Evolutionary conservation across 2,113 vertebrate genomes (phyloP).

Genomic region (Mirounga angustirostris): DNA sequence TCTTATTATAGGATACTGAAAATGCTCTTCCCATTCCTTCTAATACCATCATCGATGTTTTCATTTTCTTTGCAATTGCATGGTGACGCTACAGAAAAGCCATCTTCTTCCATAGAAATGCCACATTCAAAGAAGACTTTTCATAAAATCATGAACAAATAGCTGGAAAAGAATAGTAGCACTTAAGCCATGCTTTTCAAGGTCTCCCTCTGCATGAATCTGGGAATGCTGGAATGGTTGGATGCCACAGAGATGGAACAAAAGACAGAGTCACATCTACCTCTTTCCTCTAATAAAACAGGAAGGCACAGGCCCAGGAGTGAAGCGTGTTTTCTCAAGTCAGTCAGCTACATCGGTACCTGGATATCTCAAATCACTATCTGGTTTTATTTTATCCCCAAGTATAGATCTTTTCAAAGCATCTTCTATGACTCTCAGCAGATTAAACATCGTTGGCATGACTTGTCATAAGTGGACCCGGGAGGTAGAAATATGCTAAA

Average conservation of each 20-base stretch:
- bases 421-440: no score
- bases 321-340: not conserved
- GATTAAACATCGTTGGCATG: not conserved
- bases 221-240: not conserved
- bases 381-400: not conserved
- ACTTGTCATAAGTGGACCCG: not conserved
- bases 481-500: not conserved
- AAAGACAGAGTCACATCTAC: no score
- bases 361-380: not conserved
- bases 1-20: not conserved
- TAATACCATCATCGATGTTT: not conserved
- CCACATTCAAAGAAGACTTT: not conserved
- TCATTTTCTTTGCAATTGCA: not conserved
- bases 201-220: fast-evolving
- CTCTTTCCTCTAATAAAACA: not conserved
- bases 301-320: fast-evolving
- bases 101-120: not conserved
- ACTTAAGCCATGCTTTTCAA: fast-evolving
- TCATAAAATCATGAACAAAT: not conserved
- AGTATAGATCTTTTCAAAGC: not conserved
- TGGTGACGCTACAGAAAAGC: not conserved
- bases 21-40: not conserved
- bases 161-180: not conserved
- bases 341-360: not conserved
- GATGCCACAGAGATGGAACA: not conserved